phyloP scores from a whole-genome alignment of 2,888 invertebrate genomes.

The Cryptus armator region DNA sequence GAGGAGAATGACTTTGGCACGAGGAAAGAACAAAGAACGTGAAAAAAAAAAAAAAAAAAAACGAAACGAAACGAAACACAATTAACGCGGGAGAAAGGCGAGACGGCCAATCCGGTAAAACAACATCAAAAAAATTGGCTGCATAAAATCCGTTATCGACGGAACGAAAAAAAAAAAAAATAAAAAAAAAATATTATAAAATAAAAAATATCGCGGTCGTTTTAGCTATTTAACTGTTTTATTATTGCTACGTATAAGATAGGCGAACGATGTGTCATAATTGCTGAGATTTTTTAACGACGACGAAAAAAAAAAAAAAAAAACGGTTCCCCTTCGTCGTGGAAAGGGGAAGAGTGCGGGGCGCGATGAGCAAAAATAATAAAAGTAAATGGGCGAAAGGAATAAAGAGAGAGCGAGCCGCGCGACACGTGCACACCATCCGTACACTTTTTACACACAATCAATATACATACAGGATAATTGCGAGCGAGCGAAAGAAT shows the following conservation, averaged over 20 bases:
- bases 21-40: constrained; percentile 14
- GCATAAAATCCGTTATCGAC: constrained; percentile 44
- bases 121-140: constrained; percentile 39
- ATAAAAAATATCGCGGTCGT: constrained; percentile 75
- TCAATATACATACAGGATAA: constrained; percentile 59
- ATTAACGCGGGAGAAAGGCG: constrained; percentile 28
- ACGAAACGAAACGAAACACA: constrained; percentile 1
- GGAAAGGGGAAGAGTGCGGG: constrained; percentile 38
- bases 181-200: constrained; percentile 49
- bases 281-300: constrained; percentile 76
- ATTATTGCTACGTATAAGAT: constrained; percentile 79
- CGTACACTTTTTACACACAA: constrained; percentile 66
- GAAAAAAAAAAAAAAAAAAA: constrained; percentile 5
- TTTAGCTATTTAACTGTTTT: constrained; percentile 82
- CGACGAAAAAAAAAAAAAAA: constrained; percentile 46
- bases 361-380: constrained; percentile 48
- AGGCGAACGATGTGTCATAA: constrained; percentile 75
- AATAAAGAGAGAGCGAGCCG: constrained; percentile 63
- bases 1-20: constrained; percentile 54
- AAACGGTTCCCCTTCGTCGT: constrained; percentile 22
- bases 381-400: constrained; percentile 21
- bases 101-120: constrained; percentile 54
- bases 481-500: constrained; percentile 64
- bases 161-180: constrained; percentile 62
- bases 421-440: constrained; percentile 69